Evolutionary conservation across 2,113 vertebrate genomes (phyloP), one percentile per base, ranked within the genome.

Genomic region (Apus apus): DNA sequence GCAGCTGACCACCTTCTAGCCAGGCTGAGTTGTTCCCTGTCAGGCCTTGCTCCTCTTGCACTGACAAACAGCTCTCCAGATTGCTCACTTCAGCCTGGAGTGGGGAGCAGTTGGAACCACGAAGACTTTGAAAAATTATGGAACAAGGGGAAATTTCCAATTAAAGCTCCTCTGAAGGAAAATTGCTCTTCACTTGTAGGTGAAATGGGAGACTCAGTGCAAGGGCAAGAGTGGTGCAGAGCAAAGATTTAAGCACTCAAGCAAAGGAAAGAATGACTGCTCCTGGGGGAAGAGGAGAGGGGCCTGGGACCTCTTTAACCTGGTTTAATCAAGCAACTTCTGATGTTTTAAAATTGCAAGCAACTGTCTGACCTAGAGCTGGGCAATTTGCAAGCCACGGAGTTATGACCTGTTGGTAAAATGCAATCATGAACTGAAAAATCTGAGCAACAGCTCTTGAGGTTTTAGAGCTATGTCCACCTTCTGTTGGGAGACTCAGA

Each of bases 141-240:
- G 85, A 96, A 89, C 57, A 53, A 43, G 61, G 85, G 61, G 87
- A 87, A 53, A 53, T 87, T 96, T 91, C 81, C 85, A 51, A 30
- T 72, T 53, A 79, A 75, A 96, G 57, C 38, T 54, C 62, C 81
- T 87, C 50, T 79, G 58, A 96, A 96, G 85, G 87, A 95, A 93
- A 93, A 89, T 78, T 78, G 15, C 15, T 89, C 43, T 89, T 87
- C 56, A 74, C 87, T 93, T 93, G 61, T 0, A 0, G 48, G 38
- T 72, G 74, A 78, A 61, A 87, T 84, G 77, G 53, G 91, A 87
- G 81, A 45, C 43, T 90, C 5, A 1, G 36, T 58, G 64, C 66
- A 93, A 72, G 23, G 30, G 34, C 45, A 57, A 45, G 34, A 93
- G 29, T 68, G 66, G 45, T 77, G 72, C 72, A 81, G 68, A 88